Base-by-base conservation (phyloP, 1,140 invertebrate genomes). In the Bradysia coprophila region DNA sequence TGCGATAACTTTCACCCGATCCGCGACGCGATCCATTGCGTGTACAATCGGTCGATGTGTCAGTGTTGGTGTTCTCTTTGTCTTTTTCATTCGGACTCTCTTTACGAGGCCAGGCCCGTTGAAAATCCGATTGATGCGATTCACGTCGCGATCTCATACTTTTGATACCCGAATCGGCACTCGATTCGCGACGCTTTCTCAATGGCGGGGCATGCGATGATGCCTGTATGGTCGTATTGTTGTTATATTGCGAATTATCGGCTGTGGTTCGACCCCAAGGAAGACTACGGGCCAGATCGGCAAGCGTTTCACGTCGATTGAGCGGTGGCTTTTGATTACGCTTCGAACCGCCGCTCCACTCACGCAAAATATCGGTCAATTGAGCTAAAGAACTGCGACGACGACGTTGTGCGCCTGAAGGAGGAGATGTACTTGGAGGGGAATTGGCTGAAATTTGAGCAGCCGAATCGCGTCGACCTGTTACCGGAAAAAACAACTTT, bases 371-470 rank as follows among this genome's bases (percentile, higher is more conserved):
- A 60, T 90, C 86, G 39, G 85, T 89, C 34, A 91, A 64, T 62
- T 89, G 85, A 3, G 87, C 85, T 40, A 90, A 55, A 10, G 83
- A 88, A 46, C 81, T 85, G 38, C 86, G 71, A 10, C 85, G 69
- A 3, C 86, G 71, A 22, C 81, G 69, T 38, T 78, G 69, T 42
- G 66, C 58, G 45, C 67, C 68, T 60, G 48, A 19, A 24, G 61
- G 52, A 28, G 62, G 62, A 6, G 59, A 55, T 42, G 59, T 62
- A 70, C 81, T 81, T 36, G 83, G 83, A 20, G 84, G 83, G 10
- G 82, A 82, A 18, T 81, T 78, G 50, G 76, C 76, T 41, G 78
- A 81, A 49, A 91, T 88, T 60, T 92, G 87, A 1, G 86, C 82
- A 2, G 85, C 78, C 0, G 85, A 90, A 57, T 90, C 86, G 33